phyloP scores from a whole-genome alignment of 2,888 invertebrate species.

The Pristionchus mayeri region DNA sequence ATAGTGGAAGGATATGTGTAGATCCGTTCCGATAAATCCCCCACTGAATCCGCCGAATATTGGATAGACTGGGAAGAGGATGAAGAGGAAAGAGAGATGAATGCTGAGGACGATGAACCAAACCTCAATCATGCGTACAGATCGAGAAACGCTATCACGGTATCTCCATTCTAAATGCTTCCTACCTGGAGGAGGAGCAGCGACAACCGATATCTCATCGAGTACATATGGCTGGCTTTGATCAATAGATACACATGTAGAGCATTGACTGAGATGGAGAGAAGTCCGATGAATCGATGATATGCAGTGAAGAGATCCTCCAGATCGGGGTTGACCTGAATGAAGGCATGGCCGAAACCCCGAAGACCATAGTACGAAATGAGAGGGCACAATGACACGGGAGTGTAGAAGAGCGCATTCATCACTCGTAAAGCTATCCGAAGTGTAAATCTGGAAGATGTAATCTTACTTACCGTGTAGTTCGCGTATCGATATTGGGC shows the following conservation, averaged over 20 bases:
- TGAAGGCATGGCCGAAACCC: too few species aligned
- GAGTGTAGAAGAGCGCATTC: too few species aligned
- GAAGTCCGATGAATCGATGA: not conserved
- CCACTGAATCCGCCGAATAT: constrained; percentile 36
- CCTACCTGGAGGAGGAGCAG: constrained; percentile 10
- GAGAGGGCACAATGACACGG: too few species aligned
- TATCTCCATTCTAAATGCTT: too few species aligned
- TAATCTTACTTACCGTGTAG: too few species aligned
- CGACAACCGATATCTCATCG: not conserved
- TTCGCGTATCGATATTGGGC: not conserved
- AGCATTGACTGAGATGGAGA: not conserved
- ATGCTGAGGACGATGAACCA: constrained; percentile 39
- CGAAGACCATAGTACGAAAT: too few species aligned
- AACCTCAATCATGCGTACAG: not conserved
- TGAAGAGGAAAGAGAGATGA: not conserved
- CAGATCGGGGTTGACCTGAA: not conserved
- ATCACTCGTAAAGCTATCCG: too few species aligned
- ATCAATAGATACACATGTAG: constrained; percentile 30
- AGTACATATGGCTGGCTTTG: not conserved
- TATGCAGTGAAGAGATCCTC: constrained; percentile 16
- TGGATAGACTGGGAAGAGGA: constrained; percentile 31
- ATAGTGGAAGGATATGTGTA: constrained; percentile 1
- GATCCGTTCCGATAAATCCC: not conserved
- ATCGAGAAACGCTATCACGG: too few species aligned
- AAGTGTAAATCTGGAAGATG: too few species aligned